Evolutionary conservation across 2,888 invertebrate species (phyloP), one percentile per base, ranked within the genome.

Genomic region (Drosophila cracens): DNA sequence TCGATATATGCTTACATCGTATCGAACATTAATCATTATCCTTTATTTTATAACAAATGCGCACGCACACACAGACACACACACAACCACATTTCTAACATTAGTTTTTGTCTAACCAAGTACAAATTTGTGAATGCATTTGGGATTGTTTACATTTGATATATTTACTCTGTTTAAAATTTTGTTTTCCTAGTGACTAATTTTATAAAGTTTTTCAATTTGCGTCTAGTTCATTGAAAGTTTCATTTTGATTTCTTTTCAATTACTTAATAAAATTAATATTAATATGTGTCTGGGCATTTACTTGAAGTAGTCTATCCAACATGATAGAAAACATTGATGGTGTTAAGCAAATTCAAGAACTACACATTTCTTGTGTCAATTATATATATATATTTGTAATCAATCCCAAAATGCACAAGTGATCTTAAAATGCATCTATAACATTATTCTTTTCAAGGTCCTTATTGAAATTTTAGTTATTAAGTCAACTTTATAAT

Each of bases 381-480:
- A 38, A 18, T 6, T 10, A 18, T 18, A 18, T 29, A 21, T 16
- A 27, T 34, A 31, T 27, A 38, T 53, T 38, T 11, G 11, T 18
- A 34, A 58, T 13, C 38, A 66, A 61, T 71, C 46, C 61, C 31
- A 48, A 33, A 52, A 36, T 36, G 52, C 33, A 65, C 43, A 36
- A 11, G 34, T 57, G 54, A 33, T 54, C 33, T 63, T 58, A 4
- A 25, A 52, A 64, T 29, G 66, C 49, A 59, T 65, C 33, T 25
- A 61, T 31, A 29, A 27, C n/a, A 31, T 49, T 49, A 56, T 70
- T 70, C 29, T 36, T 69, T 74, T 75, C 49, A 59, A 56, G 59
- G 62, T 62, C 65, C 52, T 46, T 72, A 27, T 60, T 60, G 25
- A 36, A 68, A 46, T 48, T 46, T 53, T 27, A 31, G 16, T 57